These are phyloP conservation scores for Adrianichthys oophorus DNA, from an alignment of 2,797 vertebrate species.

Conservation along the genomic window DNA sequence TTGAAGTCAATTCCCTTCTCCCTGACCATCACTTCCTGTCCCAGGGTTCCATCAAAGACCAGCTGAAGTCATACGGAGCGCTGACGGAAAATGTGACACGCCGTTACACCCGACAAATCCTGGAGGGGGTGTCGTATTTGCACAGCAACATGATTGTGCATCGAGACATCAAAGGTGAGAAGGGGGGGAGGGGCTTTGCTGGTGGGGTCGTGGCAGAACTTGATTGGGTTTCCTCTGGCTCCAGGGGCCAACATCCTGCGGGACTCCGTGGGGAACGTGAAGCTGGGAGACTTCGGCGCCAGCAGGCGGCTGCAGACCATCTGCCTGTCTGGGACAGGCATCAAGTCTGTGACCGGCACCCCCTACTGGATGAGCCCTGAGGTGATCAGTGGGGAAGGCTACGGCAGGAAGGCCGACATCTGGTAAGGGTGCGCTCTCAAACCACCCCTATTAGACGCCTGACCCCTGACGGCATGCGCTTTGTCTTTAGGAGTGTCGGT, in stretches of 20 bases:
- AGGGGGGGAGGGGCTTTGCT: neutral
- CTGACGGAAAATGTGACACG: constrained; percentile 98
- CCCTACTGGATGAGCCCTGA: constrained; percentile 99
- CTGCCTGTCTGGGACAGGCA: constrained; percentile 95
- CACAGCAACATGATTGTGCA: constrained; percentile 99
- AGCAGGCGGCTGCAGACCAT: constrained; percentile 97
- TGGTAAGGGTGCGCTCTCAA: constrained; percentile 81
- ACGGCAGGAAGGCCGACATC: constrained; percentile 97
- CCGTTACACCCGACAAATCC: constrained; percentile 95
- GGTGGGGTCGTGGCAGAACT: neutral
- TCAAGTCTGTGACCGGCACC: constrained; percentile 96
- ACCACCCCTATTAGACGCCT: neutral
- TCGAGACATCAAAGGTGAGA: constrained; percentile 96
- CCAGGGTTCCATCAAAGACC: constrained; percentile 98
- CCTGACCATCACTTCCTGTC: no score
- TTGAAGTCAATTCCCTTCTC: neutral
- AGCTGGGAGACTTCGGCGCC: constrained; percentile 96
- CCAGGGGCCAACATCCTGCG: constrained; percentile 96
- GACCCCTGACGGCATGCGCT: neutral
- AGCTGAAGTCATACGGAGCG: constrained; percentile 94
- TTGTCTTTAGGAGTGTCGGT: constrained; percentile 88
- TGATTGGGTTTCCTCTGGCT: neutral
- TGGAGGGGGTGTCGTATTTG: constrained; percentile 97
- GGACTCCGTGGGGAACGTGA: constrained; percentile 95
- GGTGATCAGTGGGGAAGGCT: constrained; percentile 98